phyloP scores from a whole-genome alignment of 2,113 vertebrate species.

The pig (Sus scrofa) region DNA sequence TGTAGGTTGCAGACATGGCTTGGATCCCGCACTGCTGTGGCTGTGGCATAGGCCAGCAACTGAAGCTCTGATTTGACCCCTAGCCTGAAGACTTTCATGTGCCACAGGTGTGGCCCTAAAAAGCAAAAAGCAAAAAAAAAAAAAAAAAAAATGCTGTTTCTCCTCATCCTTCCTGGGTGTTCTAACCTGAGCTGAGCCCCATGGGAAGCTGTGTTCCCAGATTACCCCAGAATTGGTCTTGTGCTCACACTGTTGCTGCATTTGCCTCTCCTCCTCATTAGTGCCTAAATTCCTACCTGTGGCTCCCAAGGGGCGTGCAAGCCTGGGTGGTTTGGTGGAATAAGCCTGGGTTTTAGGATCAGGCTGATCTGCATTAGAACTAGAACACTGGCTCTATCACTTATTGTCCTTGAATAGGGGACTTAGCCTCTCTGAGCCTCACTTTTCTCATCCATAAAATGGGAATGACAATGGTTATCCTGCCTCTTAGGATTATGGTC shows the following conservation, averaged over 20 bases:
- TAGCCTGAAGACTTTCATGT: no score
- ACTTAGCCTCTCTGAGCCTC: neutral
- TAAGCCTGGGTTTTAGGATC: neutral
- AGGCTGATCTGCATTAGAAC: neutral
- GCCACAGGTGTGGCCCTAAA: no score
- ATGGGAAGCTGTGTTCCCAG: neutral
- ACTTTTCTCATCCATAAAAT: neutral
- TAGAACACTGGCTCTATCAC: neutral
- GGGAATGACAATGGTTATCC: neutral
- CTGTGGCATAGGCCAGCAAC: no score
- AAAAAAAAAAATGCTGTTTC: neutral
- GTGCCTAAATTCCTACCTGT: rapidly evolving
- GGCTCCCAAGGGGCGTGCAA: neutral
- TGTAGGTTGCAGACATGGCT: no score
- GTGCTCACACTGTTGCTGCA: neutral
- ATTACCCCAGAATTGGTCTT: neutral
- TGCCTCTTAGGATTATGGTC: neutral
- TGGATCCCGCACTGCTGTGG: no score
- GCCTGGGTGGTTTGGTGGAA: no score
- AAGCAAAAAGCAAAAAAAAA: no score
- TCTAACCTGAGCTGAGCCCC: neutral
- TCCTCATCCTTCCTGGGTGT: neutral
- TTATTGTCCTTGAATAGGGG: neutral
- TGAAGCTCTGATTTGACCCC: no score
- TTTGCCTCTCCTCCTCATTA: neutral